Base-by-base conservation (phyloP, 2,797 vertebrate species). In the Pyrocephalus nanus region DNA sequence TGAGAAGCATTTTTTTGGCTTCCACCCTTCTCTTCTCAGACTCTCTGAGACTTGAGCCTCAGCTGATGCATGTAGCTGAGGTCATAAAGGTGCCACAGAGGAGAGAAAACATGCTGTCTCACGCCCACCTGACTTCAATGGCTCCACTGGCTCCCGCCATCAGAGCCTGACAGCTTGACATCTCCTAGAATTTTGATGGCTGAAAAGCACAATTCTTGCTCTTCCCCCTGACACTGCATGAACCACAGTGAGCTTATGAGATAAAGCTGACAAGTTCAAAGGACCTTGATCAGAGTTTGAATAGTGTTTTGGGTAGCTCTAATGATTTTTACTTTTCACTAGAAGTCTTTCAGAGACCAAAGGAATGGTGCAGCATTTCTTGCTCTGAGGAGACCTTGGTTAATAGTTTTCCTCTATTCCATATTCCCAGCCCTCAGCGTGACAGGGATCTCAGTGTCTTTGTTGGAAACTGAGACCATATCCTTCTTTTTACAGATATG, bases 261-360 rank as follows among this genome's bases (percentile, higher is more conserved):
- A 78, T 48, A 76, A 86, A 64, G 13, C n/a, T 69, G 83, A 57
- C 51, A 70, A 81, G 58, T 72, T 82, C 65, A 75, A 66, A 93
- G 64, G 43, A 76, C 1, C 0, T 38, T 21, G 11, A 75, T 73
- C 26, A 60, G 38, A 72, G 43, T 23, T 9, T 12, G 23, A 95
- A 72, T 2, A 7, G 21, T 38, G 29, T 47, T 90, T 61, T 71
- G 58, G 45, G 61, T 27, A 51, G 47, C 64, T 64, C 26, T 71
- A 53, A 80, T 15, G 25, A 43, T 62, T 32, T 67, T 55, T 67
- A 48, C 23, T 70, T 92, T 87, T 67, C 40, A 45, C 19, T 14
- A 50, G 23, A 15, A n/a, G 15, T 30, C 21, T 85, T 83, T 65
- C 42, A 77, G 20, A 51, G 32, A 30, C 32, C 5, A 12, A 79